Evolutionary conservation across 2,113 vertebrate species (phyloP), one percentile per base, ranked within the genome.

Genomic region (Romanogobio albipinnatus): DNA sequence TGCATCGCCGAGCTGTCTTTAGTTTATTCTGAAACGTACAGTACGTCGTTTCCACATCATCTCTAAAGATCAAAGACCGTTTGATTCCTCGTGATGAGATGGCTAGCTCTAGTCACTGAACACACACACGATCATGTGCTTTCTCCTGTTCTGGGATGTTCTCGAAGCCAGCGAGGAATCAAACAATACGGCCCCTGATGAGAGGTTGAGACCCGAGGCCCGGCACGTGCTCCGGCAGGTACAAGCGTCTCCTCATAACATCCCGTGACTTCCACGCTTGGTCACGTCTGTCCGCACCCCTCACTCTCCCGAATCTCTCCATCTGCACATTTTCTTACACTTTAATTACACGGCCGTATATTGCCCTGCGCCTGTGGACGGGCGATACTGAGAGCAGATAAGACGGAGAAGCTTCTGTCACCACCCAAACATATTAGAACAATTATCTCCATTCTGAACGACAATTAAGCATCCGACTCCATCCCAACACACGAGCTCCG

Each of bases 381-480:
- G 90, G 89, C 91, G 92, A 95, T 95, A 95, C 93, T 93, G 92
- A 93, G 92, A 93, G 90, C 88, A 94, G 95, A 95, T 95, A 94
- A 94, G 91, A 95, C 93, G 93, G 91, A 93, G 91, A 93, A 93
- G 94, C 90, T 91, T 94, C 95, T 94, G 93, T 95, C 95, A 95
- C 90, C 95, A 90, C 93, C 89, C 87, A 79, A 68, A 90, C 88
- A 94, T 95, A 95, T 95, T 94, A 93, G 90, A 87, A 71, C 90
- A 89, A 91, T 92, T 91, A 93, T 93, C 90, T 91, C 90, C 87
- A 90, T 85, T 90, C 87, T 90, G 85, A 89, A 90, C 83, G 84
- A 91, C 90, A 93, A 95, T 94, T 94, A 94, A 95, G 91, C 84
- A 86, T 90, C 87, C 87, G 90, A 91, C 80, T 88, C 81, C 92